A percentile compares a stretch with the other conserved stretches of the same genome.
These are phyloP conservation scores for Gallinago solitaria DNA, from an alignment of 2,797 vertebrate species.

Conservation along the genomic window DNA sequence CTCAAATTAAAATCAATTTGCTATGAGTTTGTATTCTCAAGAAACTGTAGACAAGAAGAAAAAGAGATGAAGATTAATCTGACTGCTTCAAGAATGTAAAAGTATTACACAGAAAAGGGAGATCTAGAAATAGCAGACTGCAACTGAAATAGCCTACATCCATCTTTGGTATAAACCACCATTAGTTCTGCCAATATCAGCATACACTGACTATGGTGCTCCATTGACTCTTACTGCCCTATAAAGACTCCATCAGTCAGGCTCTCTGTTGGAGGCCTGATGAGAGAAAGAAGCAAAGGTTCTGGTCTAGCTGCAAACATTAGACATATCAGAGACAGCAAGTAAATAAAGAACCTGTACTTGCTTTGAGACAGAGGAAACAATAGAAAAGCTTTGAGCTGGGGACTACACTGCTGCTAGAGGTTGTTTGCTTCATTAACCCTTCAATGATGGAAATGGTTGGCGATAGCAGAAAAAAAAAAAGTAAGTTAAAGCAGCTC, in stretches of 20 bases:
- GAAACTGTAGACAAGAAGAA: not conserved
- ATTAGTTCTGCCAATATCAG: not conserved
- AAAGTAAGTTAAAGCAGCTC: not conserved
- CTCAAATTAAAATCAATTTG: constrained; percentile 25
- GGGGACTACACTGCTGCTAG: not conserved
- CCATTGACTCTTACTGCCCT: not conserved
- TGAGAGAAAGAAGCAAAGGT: not conserved
- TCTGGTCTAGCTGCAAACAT: not conserved
- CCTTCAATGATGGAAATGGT: constrained; percentile 26
- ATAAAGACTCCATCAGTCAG: not conserved
- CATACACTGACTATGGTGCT: not conserved
- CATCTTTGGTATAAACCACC: not conserved
- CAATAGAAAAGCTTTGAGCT: not conserved
- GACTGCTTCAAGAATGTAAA: not conserved
- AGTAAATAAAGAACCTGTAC: not conserved
- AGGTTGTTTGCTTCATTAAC: constrained; percentile 57
- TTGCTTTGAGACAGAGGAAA: not conserved
- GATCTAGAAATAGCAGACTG: not conserved
- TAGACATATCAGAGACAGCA: not conserved
- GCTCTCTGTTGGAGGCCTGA: not conserved
- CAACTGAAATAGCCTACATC: not conserved
- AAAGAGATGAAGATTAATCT: constrained; percentile 16
- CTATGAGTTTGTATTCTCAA: not conserved
- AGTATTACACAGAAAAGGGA: not conserved
- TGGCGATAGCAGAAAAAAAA: constrained; percentile 18